phyloP scores from a whole-genome alignment of 2,888 invertebrate species.

The Drosophila buzzatii region DNA sequence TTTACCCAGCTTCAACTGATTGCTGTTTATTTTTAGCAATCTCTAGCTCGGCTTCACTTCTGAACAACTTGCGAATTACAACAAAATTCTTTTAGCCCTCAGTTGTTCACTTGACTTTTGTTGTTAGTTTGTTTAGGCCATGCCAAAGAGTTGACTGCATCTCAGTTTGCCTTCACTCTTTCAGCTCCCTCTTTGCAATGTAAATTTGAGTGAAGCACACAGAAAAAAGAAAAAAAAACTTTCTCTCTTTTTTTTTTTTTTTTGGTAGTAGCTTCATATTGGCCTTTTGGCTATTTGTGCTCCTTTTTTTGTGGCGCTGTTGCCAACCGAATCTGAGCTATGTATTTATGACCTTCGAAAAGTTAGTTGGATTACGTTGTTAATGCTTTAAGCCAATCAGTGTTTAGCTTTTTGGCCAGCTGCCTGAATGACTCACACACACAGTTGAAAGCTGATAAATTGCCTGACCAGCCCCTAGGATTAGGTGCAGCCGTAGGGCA shows the following conservation, averaged over 20 bases:
- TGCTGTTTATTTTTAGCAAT: not conserved
- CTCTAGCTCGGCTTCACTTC: too few relatives aligned
- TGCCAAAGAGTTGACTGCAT: not conserved
- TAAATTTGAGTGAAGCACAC: not conserved
- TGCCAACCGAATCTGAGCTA: slow-evolving; percentile 30
- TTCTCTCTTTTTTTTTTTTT: not conserved
- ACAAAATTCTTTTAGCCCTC: not conserved
- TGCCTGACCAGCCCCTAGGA: slow-evolving; percentile 15
- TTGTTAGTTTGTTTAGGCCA: not conserved
- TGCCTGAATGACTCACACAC: slow-evolving; percentile 8
- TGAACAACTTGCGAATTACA: not conserved
- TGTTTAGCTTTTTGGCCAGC: slow-evolving; percentile 31
- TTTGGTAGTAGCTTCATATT: slow-evolving; percentile 13
- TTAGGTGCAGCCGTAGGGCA: slow-evolving; percentile 1
- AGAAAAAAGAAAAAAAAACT: not conserved
- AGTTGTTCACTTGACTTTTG: not conserved
- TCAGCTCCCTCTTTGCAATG: not conserved
- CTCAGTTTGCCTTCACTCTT: not conserved
- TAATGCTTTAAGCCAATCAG: slow-evolving; percentile 22
- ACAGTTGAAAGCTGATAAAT: slow-evolving; percentile 35
- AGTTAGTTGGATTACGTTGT: slow-evolving; percentile 28
- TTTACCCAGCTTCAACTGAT: too few relatives aligned
- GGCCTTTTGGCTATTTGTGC: slow-evolving; percentile 44
- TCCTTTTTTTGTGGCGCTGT: not conserved
- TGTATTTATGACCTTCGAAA: slow-evolving; percentile 9